phyloP scores from a whole-genome alignment of 2,888 invertebrate species.

The Pyralis farinalis region DNA sequence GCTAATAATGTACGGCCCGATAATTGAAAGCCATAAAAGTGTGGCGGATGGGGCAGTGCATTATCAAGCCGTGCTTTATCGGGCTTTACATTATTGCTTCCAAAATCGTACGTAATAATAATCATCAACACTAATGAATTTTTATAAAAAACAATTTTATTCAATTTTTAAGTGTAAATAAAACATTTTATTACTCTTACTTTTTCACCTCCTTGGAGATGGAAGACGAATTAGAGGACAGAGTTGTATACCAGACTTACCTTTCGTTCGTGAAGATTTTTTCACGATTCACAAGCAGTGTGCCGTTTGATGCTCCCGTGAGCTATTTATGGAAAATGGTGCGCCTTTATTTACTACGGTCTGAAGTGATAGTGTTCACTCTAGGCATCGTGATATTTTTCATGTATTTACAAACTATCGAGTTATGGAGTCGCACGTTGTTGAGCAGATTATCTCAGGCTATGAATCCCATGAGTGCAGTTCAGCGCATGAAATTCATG shows the following conservation, averaged over 20 bases:
- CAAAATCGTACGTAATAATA: too few species aligned
- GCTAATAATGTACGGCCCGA: too few species aligned
- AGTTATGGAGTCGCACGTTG: constrained; percentile 89
- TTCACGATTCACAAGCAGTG: constrained; percentile 90
- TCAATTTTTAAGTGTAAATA: constrained; percentile 9
- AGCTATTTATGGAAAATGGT: constrained; percentile 90
- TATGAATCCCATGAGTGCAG: constrained; percentile 82
- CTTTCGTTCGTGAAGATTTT: constrained; percentile 92
- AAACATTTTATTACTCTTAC: constrained; percentile 11
- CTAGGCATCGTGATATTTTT: constrained; percentile 86
- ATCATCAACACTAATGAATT: not conserved
- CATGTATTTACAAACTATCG: constrained; percentile 91
- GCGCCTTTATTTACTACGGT: constrained; percentile 88
- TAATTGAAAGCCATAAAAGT: too few species aligned
- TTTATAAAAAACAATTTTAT: constrained; percentile 13
- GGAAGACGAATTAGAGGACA: constrained; percentile 96
- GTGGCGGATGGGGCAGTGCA: too few species aligned
- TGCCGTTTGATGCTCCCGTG: constrained; percentile 88
- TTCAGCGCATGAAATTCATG: constrained; percentile 80
- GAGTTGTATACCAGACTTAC: constrained; percentile 93
- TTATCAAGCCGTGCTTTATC: too few species aligned
- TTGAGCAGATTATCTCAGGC: constrained; percentile 86
- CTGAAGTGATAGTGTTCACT: constrained; percentile 89
- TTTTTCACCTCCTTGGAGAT: constrained; percentile 69
- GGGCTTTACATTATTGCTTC: too few species aligned